A percentile compares a stretch with the other conserved stretches of the same genome.
Conservation (phyloP, 2,797 vertebrate species). For the Champsocephalus gunnari region DNA sequence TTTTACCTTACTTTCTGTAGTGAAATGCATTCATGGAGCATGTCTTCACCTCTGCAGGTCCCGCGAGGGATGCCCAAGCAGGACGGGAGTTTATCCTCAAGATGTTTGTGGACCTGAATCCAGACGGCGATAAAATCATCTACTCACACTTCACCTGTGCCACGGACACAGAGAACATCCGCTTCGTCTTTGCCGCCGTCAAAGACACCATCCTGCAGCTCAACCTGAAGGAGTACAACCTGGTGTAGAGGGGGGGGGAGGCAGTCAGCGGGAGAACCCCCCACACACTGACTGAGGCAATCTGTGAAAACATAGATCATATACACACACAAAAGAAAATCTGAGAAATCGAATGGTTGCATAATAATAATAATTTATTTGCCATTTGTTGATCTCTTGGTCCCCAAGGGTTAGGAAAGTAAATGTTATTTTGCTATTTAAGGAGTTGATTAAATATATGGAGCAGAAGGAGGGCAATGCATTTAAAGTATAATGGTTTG, state of each 20-base stretch:
- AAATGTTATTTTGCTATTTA: conserved; percentile 92
- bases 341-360: conserved; percentile 81
- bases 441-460: conserved; percentile 69
- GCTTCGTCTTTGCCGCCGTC: conserved; percentile 96
- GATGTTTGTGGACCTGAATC: conserved; percentile 98
- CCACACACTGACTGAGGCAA: conserved; percentile 80
- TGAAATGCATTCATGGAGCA: not conserved
- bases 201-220: conserved; percentile 98
- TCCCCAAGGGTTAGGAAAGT: conserved; percentile 85
- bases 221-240: conserved; percentile 97
- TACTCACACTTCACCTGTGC: conserved; percentile 98
- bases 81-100: conserved; percentile 96
- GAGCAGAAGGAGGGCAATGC: conserved; percentile 11
- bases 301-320: conserved; percentile 85
- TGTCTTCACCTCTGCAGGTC: conserved; percentile 78
- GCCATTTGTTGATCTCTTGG: conserved; percentile 88
- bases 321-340: conserved; percentile 51
- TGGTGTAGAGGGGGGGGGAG: conserved; percentile 84
- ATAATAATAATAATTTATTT: conserved; percentile 95
- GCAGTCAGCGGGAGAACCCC: conserved; percentile 1
- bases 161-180: conserved; percentile 98
- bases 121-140: conserved; percentile 98
- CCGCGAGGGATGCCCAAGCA: conserved; percentile 93
- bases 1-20: not conserved
- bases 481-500: not conserved